These are phyloP conservation scores for Stenopsyche tienmushanensis DNA, from an alignment of 1,140 invertebrate species.

Conservation along the genomic window DNA sequence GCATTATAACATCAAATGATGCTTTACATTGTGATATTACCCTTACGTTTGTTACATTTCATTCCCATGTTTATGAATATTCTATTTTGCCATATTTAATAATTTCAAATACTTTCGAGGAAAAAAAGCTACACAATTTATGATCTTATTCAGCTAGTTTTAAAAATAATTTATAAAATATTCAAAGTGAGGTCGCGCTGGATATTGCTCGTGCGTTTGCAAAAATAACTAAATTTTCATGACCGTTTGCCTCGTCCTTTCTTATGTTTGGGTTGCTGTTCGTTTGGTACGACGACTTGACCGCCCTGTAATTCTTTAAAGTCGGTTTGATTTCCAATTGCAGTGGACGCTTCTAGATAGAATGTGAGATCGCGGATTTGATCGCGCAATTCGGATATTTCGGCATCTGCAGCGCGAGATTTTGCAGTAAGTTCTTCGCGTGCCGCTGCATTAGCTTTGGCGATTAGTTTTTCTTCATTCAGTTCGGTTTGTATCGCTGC, in stretches of 20 bases:
- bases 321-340: constrained; percentile 42
- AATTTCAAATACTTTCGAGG: too few relatives aligned
- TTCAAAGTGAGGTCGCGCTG: too few relatives aligned
- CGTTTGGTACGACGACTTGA: constrained; percentile 12
- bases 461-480: constrained; percentile 75
- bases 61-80: too few relatives aligned
- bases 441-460: constrained; percentile 65
- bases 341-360: constrained; percentile 78
- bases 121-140: too few relatives aligned
- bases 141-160: too few relatives aligned
- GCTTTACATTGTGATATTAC: too few relatives aligned
- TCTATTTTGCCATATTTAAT: too few relatives aligned
- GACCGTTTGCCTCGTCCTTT: neutral
- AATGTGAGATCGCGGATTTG: constrained; percentile 96
- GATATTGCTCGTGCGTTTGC: too few relatives aligned
- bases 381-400: constrained; percentile 82
- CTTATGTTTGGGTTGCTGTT: constrained; percentile 8
- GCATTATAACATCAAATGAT: too few relatives aligned
- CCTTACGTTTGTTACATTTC: too few relatives aligned
- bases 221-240: too few relatives aligned
- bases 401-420: constrained; percentile 59
- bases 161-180: too few relatives aligned
- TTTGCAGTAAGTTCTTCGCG: constrained; percentile 80
- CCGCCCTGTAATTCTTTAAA: constrained; percentile 36
- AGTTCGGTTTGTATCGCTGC: constrained; percentile 64